These are phyloP conservation scores for Agrenia bidenticulata DNA, from an alignment of 2,888 invertebrate species.

Conservation along the genomic window DNA sequence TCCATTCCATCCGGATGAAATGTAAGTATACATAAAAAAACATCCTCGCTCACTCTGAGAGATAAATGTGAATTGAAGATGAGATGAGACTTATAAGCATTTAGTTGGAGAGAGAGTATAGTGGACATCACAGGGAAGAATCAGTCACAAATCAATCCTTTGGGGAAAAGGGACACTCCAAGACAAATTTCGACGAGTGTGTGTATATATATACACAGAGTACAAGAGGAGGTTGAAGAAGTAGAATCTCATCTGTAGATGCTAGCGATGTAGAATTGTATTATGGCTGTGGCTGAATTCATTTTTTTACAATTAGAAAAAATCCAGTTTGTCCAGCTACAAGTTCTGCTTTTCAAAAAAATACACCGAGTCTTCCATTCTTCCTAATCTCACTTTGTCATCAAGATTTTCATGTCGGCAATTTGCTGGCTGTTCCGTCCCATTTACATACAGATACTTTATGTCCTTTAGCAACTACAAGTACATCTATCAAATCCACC, in stretches of 20 bases:
- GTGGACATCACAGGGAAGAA: neutral
- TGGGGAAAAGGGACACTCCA: neutral
- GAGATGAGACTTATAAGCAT: too few species aligned
- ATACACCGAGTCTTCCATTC: neutral
- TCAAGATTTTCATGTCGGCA: slow-evolving; percentile 21
- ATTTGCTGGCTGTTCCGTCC: slow-evolving; percentile 15
- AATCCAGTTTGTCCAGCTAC: slow-evolving; percentile 10
- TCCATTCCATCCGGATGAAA: neutral
- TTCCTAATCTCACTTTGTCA: slow-evolving; percentile 14
- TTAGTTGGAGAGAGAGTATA: too few species aligned
- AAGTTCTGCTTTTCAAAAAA: too few species aligned
- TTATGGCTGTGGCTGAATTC: too few species aligned
- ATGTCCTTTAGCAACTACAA: too few species aligned
- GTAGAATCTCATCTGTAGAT: too few species aligned
- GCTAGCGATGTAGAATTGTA: too few species aligned
- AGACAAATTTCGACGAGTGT: slow-evolving; percentile 9
- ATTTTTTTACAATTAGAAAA: neutral
- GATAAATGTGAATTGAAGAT: too few species aligned
- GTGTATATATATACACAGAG: neutral
- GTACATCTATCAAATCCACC: too few species aligned
- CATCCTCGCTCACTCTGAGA: neutral
- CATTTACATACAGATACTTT: slow-evolving; percentile 3
- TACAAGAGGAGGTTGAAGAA: too few species aligned
- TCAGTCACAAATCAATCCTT: slow-evolving; percentile 22
- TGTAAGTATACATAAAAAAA: neutral